Evolutionary conservation across 2,113 vertebrate genomes (phyloP).

Genomic region (Grantiella picta): DNA sequence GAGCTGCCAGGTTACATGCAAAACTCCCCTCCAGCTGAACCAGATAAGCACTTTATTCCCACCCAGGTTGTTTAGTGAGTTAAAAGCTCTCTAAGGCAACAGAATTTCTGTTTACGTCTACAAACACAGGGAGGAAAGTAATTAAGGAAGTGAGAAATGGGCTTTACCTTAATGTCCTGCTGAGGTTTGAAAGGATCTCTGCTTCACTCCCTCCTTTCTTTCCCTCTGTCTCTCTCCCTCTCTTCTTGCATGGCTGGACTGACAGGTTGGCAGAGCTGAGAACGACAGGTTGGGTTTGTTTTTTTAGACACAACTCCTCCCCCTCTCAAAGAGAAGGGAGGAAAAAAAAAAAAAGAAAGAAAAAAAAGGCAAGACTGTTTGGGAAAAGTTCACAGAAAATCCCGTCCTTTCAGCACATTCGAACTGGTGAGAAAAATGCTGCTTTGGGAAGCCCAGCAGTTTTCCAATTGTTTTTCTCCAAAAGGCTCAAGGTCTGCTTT

Average conservation of each 20-base stretch:
- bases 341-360: neutral
- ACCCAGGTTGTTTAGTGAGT: neutral
- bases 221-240: slow-evolving; percentile 37
- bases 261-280: slow-evolving; percentile 64
- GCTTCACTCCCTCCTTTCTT: slow-evolving; percentile 34
- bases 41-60: neutral
- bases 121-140: neutral
- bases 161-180: slow-evolving; percentile 40
- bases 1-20: neutral
- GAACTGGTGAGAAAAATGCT: neutral
- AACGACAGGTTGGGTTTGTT: slow-evolving; percentile 67
- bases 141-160: neutral
- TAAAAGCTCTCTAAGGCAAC: neutral
- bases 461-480: neutral
- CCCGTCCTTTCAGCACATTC: slow-evolving; percentile 24
- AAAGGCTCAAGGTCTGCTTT: neutral
- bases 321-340: slow-evolving; percentile 29
- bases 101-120: neutral
- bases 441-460: neutral
- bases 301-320: slow-evolving; percentile 68
- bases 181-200: slow-evolving; percentile 9
- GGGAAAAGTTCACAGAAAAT: slow-evolving; percentile 52
- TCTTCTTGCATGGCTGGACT: slow-evolving; percentile 63
- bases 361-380: neutral
- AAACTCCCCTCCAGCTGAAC: neutral